A percentile compares a stretch with the other conserved stretches of the same genome.
These are phyloP conservation scores for Lagenorhynchus albirostris DNA, from an alignment of 2,113 vertebrate species.

Conservation along the genomic window DNA sequence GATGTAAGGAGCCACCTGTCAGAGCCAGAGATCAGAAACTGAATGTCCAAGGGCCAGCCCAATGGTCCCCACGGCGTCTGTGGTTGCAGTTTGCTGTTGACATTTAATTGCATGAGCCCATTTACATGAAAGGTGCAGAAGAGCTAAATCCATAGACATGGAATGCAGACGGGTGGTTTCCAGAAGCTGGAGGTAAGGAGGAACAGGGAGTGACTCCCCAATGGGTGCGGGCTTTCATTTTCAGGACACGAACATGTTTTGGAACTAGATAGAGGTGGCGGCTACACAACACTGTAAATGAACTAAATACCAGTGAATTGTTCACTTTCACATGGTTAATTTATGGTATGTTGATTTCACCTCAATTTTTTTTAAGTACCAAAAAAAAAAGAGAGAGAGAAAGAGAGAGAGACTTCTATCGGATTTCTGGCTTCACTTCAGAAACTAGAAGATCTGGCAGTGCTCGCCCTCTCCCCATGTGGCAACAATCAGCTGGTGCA, in stretches of 20 bases:
- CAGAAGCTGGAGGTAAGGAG: accelerated
- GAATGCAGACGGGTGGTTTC: not conserved
- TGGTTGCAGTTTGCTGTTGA: not conserved
- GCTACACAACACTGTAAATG: too few species aligned
- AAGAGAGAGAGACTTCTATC: too few species aligned
- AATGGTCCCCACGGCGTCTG: accelerated
- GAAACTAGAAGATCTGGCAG: not conserved
- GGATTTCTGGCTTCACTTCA: not conserved
- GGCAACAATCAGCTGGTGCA: accelerated
- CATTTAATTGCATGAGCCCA: not conserved
- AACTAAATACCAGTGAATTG: not conserved
- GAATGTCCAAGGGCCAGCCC: not conserved
- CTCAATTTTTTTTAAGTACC: not conserved
- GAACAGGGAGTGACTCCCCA: too few species aligned
- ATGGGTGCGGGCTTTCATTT: not conserved
- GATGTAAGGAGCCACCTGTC: not conserved
- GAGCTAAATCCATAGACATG: not conserved
- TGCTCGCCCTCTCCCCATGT: accelerated
- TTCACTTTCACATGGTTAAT: not conserved
- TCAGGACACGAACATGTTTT: not conserved
- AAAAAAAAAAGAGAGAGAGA: too few species aligned
- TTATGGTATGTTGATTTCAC: not conserved
- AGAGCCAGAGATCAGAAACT: not conserved
- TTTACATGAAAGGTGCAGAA: not conserved
- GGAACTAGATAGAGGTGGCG: not conserved